A percentile compares a stretch with the other conserved stretches of the same genome.
Evolutionary conservation across 2,113 vertebrate species (phyloP).

Genomic region (Centropus unirufus): DNA sequence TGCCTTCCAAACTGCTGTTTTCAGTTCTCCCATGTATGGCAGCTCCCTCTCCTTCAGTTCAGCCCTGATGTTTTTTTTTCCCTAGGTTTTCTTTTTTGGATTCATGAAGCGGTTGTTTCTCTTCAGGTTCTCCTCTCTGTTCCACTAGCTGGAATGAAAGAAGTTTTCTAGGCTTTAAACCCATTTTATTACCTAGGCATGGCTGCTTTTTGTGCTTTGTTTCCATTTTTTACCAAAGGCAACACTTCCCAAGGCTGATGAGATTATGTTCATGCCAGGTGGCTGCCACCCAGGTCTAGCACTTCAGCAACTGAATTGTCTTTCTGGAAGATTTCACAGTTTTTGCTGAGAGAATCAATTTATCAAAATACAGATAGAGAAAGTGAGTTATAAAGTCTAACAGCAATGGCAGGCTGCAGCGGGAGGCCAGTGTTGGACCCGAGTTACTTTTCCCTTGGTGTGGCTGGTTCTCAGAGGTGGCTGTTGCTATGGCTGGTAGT

Average conservation of each 20-base stretch:
- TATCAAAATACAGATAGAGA: neutral
- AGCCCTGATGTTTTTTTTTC: neutral
- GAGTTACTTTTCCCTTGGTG: neutral
- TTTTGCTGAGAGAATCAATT: neutral
- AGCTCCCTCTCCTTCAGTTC: neutral
- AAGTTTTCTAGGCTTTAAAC: neutral
- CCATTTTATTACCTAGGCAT: neutral
- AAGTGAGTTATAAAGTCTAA: neutral
- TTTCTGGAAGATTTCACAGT: constrained; percentile 27
- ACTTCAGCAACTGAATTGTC: neutral
- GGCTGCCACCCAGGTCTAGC: neutral
- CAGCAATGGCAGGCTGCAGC: neutral
- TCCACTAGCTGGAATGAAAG: neutral
- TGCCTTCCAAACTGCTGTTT: neutral
- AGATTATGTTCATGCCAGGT: neutral
- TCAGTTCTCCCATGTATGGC: neutral
- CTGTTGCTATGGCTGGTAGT: neutral
- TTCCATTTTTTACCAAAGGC: neutral
- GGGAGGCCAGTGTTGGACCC: neutral
- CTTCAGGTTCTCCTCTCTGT: neutral
- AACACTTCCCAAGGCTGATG: neutral
- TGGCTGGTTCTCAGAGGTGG: neutral
- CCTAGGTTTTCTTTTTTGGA: neutral
- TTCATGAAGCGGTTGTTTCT: neutral
- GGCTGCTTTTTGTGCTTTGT: neutral